These are phyloP conservation scores for Callionymus lyra DNA, from an alignment of 2,113 vertebrate genomes.

Conservation along the genomic window DNA sequence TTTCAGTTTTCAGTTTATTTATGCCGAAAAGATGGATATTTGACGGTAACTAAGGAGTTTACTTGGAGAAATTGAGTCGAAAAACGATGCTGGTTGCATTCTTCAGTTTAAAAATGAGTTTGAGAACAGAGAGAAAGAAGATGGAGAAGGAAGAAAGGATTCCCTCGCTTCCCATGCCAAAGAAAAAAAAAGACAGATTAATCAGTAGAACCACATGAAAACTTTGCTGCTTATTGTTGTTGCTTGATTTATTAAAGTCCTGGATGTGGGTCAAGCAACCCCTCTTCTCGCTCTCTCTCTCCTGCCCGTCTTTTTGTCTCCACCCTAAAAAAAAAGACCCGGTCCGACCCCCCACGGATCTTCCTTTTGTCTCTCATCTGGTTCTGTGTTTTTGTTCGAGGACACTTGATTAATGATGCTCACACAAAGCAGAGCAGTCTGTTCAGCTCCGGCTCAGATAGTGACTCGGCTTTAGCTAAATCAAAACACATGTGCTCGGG, in stretches of 20 bases:
- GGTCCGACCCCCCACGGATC: conserved; percentile 44
- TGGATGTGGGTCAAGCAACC: conserved; percentile 55
- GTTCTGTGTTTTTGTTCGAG: conserved; percentile 65
- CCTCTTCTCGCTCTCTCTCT: conserved; percentile 12
- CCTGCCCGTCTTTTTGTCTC: conserved; percentile 22
- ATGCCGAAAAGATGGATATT: too few species aligned
- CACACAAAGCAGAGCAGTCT: conserved; percentile 54
- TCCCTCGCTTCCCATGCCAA: conserved; percentile 18
- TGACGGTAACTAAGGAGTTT: too few species aligned
- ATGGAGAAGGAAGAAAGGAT: conserved; percentile 25
- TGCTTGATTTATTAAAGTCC: conserved; percentile 66
- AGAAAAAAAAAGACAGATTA: conserved; percentile 42
- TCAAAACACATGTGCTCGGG: conserved; percentile 58
- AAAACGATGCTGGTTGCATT: too few species aligned
- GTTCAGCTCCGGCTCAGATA: conserved; percentile 34
- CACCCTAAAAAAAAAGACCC: conserved; percentile 37
- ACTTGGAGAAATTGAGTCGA: too few species aligned
- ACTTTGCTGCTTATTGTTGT: conserved; percentile 66
- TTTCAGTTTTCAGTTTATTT: too few species aligned
- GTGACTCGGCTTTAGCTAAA: conserved; percentile 53
- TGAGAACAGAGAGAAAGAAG: too few species aligned
- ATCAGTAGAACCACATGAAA: conserved; percentile 60
- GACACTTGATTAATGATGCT: conserved; percentile 63
- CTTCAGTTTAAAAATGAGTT: background rate
- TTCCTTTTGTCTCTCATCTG: conserved; percentile 64